Evolutionary conservation across 2,113 vertebrate genomes (phyloP), one percentile per base, ranked within the genome.

Genomic region (Orthochromis malagaraziensis): DNA sequence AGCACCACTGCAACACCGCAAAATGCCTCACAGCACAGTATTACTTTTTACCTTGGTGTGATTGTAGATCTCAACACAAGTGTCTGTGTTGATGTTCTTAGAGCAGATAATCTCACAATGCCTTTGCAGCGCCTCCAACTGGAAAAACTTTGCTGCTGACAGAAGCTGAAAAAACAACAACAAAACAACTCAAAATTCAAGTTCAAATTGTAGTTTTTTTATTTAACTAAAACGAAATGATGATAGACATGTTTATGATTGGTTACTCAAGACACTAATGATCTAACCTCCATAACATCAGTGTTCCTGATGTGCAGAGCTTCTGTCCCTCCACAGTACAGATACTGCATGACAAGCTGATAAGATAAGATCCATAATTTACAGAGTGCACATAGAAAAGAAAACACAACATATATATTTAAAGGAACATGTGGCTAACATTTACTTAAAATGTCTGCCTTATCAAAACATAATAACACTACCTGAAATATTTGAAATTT

Each of bases 401-500:
- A n/a, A 13, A 29, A 81, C 6, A 38, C 5, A 73, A 2, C 7
- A 33, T 7, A 4, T 6, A 57, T 29, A 31, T 24, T 26, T 21
- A 31, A 12, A 31, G 2, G 29, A 79, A 7, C 40, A 7, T 60
- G 16, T 3, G 2, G 4, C 24, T 75, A 17, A 40, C 7, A 3
- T n/a, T 11, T 11, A 73, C 68, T 45, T 47, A 14, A 13, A 80
- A 17, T 10, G 3, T 19, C 3, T 29, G 42, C 84, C 31, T 16
- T 0, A 1, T 35, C 29, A n/a, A 42, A 42, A 17, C 12, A 38
- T 29, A 29, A 9, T 6, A 8, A 24, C 26, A 84, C 95, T 96
- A 99, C 99, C 98, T 98, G 98, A 79, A 99, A 99, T 91, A 99
- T 98, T 91, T 98, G 98, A 91, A 98, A 99, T 96, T 99, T 99